Evolutionary conservation across 2,888 invertebrate species (phyloP), one percentile per base, ranked within the genome.

Genomic region (Drosophila nr. perissopoda): DNA sequence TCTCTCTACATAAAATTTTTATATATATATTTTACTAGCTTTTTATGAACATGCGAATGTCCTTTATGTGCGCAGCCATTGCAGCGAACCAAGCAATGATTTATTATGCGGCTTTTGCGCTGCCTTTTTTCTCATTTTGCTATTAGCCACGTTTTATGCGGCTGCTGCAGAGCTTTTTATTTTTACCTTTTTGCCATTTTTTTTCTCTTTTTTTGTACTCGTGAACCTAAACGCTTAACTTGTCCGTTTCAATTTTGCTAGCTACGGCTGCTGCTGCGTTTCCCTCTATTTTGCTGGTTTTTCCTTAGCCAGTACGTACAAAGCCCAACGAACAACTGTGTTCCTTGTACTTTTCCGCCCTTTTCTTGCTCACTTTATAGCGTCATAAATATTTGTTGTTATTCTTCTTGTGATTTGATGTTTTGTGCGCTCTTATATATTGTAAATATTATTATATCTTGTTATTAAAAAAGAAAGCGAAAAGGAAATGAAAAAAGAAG

Each of bases 191-290:
- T 25, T 33, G 18, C 6, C 33, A 53, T 31, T 49, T 48, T 58
- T 58, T 27, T 7, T 2, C 3, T 34, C 13, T 52, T 5, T 57
- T 51, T 59, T 72, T 73, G 45, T 73, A 49, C 38, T 69, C 66
- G 60, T 51, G 69, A 60, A 65, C 63, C 70, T 69, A 75, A 76
- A 66, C 80, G 87, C 87, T 88, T 86, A 83, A 82, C 87, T 81
- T 88, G 89, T 88, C 82, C 84, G 78, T 86, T 88, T 86, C 87
- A 88, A 88, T 85, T 82, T 82, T 69, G 53, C 60, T 63, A 57
- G 60, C 54, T 57, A 52, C 69, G 63, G 64, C 67, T 62, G 71
- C 36, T 11, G 64, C 60, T 70, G 67, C 65, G 66, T 73, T 73
- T 65, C 52, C 34, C 51, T 73, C 52, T 52, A 25, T 42, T 70